Evolutionary conservation across 2,888 invertebrate genomes (phyloP), one percentile per base, ranked within the genome.

Genomic region (Phortica magna): DNA sequence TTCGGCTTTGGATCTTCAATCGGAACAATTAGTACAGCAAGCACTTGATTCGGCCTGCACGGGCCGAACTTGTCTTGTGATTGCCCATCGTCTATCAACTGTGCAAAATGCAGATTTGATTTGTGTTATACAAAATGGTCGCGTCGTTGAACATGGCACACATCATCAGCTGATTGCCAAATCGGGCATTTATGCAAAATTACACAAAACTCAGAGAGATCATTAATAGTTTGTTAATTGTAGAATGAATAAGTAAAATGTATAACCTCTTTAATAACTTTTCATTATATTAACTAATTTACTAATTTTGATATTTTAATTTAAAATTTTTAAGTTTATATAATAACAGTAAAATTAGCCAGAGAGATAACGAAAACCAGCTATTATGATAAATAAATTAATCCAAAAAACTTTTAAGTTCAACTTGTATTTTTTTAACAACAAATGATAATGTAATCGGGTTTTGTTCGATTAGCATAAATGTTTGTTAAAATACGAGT

Each of bases 51-150:
- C 94, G 80, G 97, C 97, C 0, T 95, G 96, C 89, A 93, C 95
- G 81, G 95, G 95, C 5, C 94, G 97, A 61, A 98, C 98, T 0
- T 96, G 96, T 86, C 95, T 98, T 79, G 95, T 96, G 48, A 97
- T 98, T 83, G 97, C 97, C 1, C 98, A 98, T 92, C 94, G 97
- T 10, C 93, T 98, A 73, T 95, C 96, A 1, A 97, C 97, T 19
- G 95, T 97, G 79, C 95, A 96, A 91, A 95, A 96, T 91, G 96
- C 96, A 0, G 96, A 98, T 91, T 92, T 95, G 81, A 98, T 98
- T 83, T 96, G 96, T 85, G 97, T 98, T 10, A 92, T 98, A 39
- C 94, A 96, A 88, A 93, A 94, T 71, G 98, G 98, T 79, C 92
- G 92, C 42, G 94, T 98, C 7, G 94, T 94, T 0, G 98, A 98